Percentiles rank a stretch among this genome's conserved stretches.
These are phyloP conservation scores for Toxostoma redivivum DNA, from an alignment of 2,113 vertebrate species.

Conservation along the genomic window DNA sequence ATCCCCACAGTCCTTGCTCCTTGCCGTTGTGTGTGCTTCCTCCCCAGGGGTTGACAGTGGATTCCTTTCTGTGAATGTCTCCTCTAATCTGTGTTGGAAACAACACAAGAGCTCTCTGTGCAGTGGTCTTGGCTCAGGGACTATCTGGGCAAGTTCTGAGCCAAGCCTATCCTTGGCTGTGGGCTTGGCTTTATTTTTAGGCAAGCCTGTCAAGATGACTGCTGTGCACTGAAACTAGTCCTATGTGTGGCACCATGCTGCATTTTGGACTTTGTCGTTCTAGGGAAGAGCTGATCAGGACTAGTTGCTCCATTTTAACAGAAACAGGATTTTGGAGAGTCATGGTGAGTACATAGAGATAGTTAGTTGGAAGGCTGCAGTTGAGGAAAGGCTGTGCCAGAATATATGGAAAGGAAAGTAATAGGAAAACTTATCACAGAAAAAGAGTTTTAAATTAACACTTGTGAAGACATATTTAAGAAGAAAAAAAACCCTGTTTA, in stretches of 20 bases:
- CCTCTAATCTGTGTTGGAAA: background rate
- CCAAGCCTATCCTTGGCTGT: rapidly evolving
- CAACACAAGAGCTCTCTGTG: background rate
- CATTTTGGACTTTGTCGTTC: background rate
- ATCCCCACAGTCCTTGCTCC: background rate
- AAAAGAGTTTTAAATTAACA: background rate
- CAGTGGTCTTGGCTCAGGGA: background rate
- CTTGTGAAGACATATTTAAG: background rate
- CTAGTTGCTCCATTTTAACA: background rate
- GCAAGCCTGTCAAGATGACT: background rate
- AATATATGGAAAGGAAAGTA: background rate
- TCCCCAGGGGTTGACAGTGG: background rate
- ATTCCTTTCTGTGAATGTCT: background rate
- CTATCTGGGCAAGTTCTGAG: background rate
- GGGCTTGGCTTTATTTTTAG: background rate
- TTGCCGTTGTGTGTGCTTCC: background rate
- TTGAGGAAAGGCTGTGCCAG: background rate
- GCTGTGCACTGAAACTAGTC: background rate
- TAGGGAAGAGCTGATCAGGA: background rate
- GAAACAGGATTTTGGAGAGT: background rate
- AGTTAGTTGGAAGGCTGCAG: background rate
- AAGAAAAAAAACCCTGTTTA: background rate
- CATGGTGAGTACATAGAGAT: background rate
- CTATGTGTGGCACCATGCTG: background rate
- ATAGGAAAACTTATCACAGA: background rate